phyloP scores from a whole-genome alignment of 2,888 invertebrate genomes.

The Drosophila meridionalis region DNA sequence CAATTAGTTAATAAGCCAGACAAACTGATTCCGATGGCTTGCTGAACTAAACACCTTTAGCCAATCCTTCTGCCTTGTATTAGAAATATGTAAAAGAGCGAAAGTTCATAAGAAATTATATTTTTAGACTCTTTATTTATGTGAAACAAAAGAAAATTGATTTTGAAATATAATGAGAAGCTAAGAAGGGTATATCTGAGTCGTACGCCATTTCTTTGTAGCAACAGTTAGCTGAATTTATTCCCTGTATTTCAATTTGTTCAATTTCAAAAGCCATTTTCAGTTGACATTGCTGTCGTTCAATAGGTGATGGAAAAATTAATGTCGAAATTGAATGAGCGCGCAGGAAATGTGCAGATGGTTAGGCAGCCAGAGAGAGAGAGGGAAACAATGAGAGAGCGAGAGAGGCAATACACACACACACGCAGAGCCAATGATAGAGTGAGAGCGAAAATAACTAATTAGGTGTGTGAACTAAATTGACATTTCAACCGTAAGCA shows the following conservation, averaged over 20 bases:
- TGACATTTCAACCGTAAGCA: conserved; percentile 23
- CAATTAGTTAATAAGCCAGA: too few relatives aligned
- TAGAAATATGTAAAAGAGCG: too few relatives aligned
- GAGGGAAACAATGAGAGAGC: neutral
- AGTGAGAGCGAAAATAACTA: conserved; percentile 13
- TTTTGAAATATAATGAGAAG: neutral
- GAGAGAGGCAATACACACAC: neutral
- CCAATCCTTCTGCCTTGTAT: too few relatives aligned
- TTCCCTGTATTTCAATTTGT: conserved; percentile 6
- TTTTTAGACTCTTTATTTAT: too few relatives aligned
- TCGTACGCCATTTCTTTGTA: neutral
- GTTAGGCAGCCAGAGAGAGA: neutral
- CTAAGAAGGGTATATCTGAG: neutral
- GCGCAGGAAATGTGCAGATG: neutral
- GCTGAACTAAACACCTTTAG: too few relatives aligned
- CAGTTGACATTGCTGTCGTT: conserved; percentile 17
- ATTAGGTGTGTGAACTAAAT: conserved; percentile 28
- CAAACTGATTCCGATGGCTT: too few relatives aligned
- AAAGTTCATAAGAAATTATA: too few relatives aligned
- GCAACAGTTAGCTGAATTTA: conserved; percentile 5
- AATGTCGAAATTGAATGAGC: conserved; percentile 17
- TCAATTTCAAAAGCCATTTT: conserved; percentile 1
- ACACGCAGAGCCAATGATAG: neutral
- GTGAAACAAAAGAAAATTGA: too few relatives aligned
- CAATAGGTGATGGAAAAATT: conserved; percentile 19